These are phyloP conservation scores for Hirundichthys speculiger DNA, from an alignment of 2,113 vertebrate species.

Conservation along the genomic window DNA sequence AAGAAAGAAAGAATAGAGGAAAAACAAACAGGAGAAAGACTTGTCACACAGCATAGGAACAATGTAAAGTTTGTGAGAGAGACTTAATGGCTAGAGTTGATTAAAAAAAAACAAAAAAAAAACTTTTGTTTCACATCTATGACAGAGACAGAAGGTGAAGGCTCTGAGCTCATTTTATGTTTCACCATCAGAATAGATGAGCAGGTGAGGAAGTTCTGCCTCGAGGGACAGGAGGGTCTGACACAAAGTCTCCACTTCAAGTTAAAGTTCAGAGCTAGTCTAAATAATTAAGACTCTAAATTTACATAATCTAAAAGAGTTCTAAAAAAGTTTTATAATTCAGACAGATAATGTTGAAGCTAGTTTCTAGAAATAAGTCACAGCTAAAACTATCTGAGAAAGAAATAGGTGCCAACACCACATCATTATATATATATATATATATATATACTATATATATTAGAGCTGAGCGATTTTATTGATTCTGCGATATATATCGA, in stretches of 20 bases:
- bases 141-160: conserved; percentile 22
- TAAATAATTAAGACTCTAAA: conserved; percentile 24
- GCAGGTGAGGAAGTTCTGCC: conserved; percentile 20
- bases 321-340: conserved; percentile 5
- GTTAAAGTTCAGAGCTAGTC: conserved; percentile 21
- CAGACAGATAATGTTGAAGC: background rate
- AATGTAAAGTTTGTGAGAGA: background rate
- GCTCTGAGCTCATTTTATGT: conserved; percentile 27
- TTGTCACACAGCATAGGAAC: background rate
- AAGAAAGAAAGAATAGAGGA: conserved; percentile 6
- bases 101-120: background rate
- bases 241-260: conserved; percentile 15
- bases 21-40: conserved; percentile 6
- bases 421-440: too few species aligned
- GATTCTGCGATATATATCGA: too few species aligned
- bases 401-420: too few species aligned
- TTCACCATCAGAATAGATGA: conserved; percentile 36
- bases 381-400: too few species aligned
- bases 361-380: too few species aligned
- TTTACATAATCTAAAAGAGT: conserved; percentile 6
- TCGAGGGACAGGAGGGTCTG: conserved; percentile 3
- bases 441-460: too few species aligned
- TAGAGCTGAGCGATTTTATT: too few species aligned
- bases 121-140: conserved; percentile 2
- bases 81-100: conserved; percentile 16